Evolutionary conservation across 2,888 invertebrate genomes (phyloP).

Genomic region (Eudasyphora cyanicolor): DNA sequence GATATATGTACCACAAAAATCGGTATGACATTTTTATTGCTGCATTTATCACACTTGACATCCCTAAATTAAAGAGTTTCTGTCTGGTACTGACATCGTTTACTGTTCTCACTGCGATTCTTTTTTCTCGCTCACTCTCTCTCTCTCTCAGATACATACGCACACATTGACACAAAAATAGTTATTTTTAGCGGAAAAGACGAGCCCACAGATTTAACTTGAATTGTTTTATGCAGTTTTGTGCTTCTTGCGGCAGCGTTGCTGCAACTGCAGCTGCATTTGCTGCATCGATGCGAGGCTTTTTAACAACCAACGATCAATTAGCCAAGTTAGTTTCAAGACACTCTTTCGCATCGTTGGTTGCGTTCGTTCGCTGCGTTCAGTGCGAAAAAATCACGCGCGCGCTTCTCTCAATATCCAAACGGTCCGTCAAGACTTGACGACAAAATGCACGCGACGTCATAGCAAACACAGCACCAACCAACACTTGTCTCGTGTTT

Average conservation of each 20-base stretch:
- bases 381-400: neutral
- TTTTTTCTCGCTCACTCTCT: neutral
- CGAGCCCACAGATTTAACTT: neutral
- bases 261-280: neutral
- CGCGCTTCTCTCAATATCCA: neutral
- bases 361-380: constrained; percentile 23
- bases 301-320: constrained; percentile 49
- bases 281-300: neutral
- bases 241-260: neutral
- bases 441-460: constrained; percentile 16
- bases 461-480: neutral
- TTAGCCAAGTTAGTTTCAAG: constrained; percentile 60
- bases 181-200: constrained; percentile 32
- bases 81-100: no score
- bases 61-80: no score
- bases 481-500: neutral
- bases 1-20: no score
- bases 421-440: neutral
- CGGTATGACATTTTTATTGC: no score
- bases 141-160: neutral
- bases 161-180: neutral
- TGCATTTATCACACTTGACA: neutral
- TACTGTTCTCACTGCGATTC: neutral
- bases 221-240: neutral
- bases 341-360: constrained; percentile 55